These are phyloP conservation scores for Elachura formosa DNA, from an alignment of 2,113 vertebrate species.

Conservation along the genomic window DNA sequence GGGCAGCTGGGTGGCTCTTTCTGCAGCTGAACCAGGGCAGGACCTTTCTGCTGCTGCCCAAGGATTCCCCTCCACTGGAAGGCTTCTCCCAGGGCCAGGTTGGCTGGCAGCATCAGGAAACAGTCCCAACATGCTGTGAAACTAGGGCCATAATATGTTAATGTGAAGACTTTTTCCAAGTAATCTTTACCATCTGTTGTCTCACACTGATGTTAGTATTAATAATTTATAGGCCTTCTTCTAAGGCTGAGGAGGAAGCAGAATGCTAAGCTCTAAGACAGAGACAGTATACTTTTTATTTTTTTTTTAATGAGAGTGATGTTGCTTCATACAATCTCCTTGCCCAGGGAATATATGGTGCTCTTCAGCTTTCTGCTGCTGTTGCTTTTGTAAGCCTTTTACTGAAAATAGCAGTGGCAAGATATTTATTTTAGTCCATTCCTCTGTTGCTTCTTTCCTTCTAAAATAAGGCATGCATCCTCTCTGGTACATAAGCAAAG, in stretches of 20 bases:
- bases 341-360: neutral
- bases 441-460: constrained; percentile 15
- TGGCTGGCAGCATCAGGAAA: constrained; percentile 30
- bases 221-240: constrained; percentile 63
- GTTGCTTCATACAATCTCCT: neutral
- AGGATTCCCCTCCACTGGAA: neutral
- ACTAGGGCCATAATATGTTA: constrained; percentile 22
- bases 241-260: constrained; percentile 46
- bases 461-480: constrained; percentile 13
- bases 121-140: constrained; percentile 15
- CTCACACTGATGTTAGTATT: constrained; percentile 57
- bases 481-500: constrained; percentile 26
- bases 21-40: neutral
- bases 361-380: neutral
- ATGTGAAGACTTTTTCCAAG: constrained; percentile 57
- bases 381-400: neutral
- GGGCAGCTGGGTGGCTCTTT: neutral
- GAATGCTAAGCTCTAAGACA: constrained; percentile 41
- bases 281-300: neutral
- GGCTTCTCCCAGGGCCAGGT: neutral
- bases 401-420: neutral
- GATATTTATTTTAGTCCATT: constrained; percentile 5
- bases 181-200: constrained; percentile 70
- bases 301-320: constrained; percentile 10
- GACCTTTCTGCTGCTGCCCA: constrained; percentile 16